phyloP scores from a whole-genome alignment of 2,113 vertebrate species.

The Pelusios castaneus region DNA sequence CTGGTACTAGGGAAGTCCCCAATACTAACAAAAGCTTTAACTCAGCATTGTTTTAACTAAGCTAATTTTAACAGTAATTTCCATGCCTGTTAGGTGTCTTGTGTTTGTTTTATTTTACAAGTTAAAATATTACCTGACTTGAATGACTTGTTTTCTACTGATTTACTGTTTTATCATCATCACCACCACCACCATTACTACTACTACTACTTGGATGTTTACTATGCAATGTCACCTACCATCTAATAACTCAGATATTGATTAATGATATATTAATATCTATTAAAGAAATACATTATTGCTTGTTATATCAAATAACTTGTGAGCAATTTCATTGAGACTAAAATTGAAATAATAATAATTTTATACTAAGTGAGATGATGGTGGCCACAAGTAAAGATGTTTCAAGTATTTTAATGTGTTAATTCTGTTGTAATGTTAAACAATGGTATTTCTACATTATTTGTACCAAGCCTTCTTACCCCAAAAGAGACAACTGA shows the following conservation, averaged over 20 bases:
- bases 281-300: neutral
- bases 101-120: neutral
- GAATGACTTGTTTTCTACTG: neutral
- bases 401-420: neutral
- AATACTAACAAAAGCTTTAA: neutral
- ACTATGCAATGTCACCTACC: neutral
- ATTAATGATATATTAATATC: neutral
- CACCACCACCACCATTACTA: too few species aligned
- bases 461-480: neutral
- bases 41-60: neutral
- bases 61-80: neutral
- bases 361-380: neutral
- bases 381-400: neutral
- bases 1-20: neutral
- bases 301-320: neutral
- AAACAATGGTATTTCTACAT: neutral
- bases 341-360: neutral
- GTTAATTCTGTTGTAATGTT: neutral
- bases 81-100: neutral
- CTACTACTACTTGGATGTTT: neutral
- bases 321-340: neutral
- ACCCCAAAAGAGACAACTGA: neutral
- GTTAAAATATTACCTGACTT: neutral
- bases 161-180: neutral
- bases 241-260: neutral